A percentile compares a stretch with the other conserved stretches of the same genome.
Conservation (phyloP, 1,140 invertebrate species). For the Melitaea cinxia region DNA sequence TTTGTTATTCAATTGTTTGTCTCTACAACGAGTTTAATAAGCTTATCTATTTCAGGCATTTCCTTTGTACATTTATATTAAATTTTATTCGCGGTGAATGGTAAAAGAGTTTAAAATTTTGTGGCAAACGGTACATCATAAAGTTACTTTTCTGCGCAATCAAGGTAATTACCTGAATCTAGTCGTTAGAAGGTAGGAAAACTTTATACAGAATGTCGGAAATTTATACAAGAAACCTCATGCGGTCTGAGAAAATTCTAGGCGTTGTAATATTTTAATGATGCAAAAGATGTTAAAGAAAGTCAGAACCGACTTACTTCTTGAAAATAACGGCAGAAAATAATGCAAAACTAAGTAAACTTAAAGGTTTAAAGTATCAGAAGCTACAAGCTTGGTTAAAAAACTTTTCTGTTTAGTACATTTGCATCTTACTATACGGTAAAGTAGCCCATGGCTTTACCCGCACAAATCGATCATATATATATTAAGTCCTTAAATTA, state of each 20-base stretch:
- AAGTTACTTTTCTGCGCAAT: conserved; percentile 35
- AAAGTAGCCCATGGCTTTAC: no score
- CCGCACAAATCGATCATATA: no score
- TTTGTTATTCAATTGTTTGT: conserved; percentile 49
- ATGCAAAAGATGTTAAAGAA: conserved; percentile 37
- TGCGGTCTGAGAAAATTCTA: conserved; percentile 33
- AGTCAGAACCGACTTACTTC: conserved; percentile 24
- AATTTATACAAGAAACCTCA: conserved; percentile 37
- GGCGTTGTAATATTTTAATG: conserved; percentile 42
- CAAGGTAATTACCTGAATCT: conserved; percentile 39
- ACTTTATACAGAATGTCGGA: conserved; percentile 36
- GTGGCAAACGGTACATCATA: conserved; percentile 21
- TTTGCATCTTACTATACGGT: no score
- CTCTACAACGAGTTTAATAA: conserved; percentile 26
- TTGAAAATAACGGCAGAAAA: conserved; percentile 20
- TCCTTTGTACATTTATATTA: conserved; percentile 26
- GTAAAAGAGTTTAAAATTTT: conserved; percentile 12
- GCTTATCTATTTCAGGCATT: conserved; percentile 33
- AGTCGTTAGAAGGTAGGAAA: conserved; percentile 37
- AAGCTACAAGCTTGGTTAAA: neutral
- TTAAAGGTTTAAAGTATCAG: neutral
- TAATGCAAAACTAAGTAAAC: conserved; percentile 12
- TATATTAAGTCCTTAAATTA: no score
- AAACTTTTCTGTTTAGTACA: neutral
- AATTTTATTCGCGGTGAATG: conserved; percentile 23